These are phyloP conservation scores for Prostheceraeus crozeri DNA, from an alignment of 2,888 invertebrate species.

Conservation along the genomic window DNA sequence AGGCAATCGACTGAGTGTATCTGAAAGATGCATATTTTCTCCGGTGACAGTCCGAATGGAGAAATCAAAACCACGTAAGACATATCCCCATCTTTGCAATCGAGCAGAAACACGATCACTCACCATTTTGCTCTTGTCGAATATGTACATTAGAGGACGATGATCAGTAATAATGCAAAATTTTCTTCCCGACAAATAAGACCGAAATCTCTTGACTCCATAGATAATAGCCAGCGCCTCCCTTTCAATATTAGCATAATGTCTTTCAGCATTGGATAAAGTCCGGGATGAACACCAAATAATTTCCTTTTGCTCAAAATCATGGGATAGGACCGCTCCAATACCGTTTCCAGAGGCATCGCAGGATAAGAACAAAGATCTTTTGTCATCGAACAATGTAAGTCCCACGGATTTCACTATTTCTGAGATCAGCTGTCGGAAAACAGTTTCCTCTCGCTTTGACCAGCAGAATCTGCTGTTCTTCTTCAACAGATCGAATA, in stretches of 20 bases:
- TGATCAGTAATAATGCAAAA: too few species aligned
- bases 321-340: constrained; percentile 3
- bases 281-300: not conserved
- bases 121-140: too few species aligned
- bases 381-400: constrained; percentile 30
- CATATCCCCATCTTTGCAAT: too few species aligned
- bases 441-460: constrained; percentile 37
- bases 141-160: too few species aligned
- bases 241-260: constrained; percentile 15
- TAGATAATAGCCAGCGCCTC: constrained; percentile 1
- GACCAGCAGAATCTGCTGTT: constrained; percentile 41
- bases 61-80: too few species aligned
- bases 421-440: too few species aligned
- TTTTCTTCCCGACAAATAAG: not conserved
- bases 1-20: too few species aligned
- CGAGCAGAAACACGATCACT: too few species aligned
- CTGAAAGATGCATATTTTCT: too few species aligned
- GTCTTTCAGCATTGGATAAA: constrained; percentile 11
- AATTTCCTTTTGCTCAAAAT: constrained; percentile 4
- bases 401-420: constrained; percentile 40
- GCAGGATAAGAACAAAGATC: not conserved
- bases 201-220: not conserved
- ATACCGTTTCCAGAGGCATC: not conserved
- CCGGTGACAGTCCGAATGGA: too few species aligned
- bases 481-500: constrained; percentile 39